These are phyloP conservation scores for Nephrotoma guestfalica DNA, from an alignment of 2,888 invertebrate genomes.

Conservation along the genomic window DNA sequence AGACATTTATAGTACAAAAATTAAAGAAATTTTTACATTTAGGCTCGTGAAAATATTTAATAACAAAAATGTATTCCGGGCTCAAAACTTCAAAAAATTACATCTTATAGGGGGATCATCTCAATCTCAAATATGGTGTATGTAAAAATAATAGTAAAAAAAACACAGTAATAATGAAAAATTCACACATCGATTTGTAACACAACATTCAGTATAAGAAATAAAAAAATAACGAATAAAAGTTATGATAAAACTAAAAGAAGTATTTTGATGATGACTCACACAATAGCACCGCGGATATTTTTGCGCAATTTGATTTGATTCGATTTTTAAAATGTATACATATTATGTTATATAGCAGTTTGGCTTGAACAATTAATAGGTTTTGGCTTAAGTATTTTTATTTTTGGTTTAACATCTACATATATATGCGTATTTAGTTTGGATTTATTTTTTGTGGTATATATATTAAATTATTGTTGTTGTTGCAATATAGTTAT, in stretches of 20 bases:
- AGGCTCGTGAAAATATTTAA: not conserved
- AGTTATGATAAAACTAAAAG: not conserved
- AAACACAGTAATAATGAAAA: not conserved
- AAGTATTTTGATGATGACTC: not conserved
- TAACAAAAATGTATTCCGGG: not conserved
- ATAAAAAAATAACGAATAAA: not conserved
- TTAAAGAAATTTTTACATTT: not conserved
- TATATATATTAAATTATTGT: not conserved
- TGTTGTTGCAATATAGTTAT: not conserved
- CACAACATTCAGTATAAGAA: not conserved
- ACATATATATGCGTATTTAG: not conserved
- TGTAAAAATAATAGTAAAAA: not conserved
- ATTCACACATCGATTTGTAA: not conserved
- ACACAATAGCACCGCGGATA: not conserved
- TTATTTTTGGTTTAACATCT: not conserved
- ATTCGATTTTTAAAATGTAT: not conserved
- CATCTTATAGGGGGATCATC: not conserved
- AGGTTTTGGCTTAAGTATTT: not conserved
- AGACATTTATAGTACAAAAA: not conserved
- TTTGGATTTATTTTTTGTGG: not conserved
- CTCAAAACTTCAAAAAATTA: not conserved
- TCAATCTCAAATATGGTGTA: not conserved
- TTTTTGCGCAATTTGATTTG: not conserved
- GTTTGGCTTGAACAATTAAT: not conserved
- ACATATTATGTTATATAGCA: not conserved